Conservation (phyloP, 2,113 vertebrate species). For the Corydoras sp. region DNA sequence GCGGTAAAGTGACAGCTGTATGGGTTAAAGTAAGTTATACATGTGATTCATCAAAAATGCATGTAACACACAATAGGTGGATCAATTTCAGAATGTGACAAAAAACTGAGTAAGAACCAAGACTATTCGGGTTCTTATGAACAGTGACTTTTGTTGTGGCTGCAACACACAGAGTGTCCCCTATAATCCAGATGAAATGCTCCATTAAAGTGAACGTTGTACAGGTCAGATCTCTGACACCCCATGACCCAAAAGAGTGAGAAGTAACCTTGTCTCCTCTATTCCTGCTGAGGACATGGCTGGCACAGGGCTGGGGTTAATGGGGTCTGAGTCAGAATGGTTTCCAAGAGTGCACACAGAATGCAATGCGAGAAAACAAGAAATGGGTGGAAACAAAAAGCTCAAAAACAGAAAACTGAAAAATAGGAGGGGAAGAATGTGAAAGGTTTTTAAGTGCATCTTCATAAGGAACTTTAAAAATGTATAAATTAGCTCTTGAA, state of each 20-base stretch:
- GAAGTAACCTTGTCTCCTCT: slow-evolving; percentile 12
- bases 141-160: slow-evolving; percentile 9
- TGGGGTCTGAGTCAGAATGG: slow-evolving; percentile 29
- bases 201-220: slow-evolving; percentile 20
- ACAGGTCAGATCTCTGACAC: slow-evolving; percentile 11
- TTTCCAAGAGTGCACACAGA: slow-evolving; percentile 1
- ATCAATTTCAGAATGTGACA: too few species aligned
- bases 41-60: too few species aligned
- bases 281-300: background rate
- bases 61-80: too few species aligned
- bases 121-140: background rate
- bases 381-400: background rate
- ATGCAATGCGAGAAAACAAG: background rate
- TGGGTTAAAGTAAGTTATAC: too few species aligned
- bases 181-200: slow-evolving; percentile 16
- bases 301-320: slow-evolving; percentile 27
- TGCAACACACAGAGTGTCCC: slow-evolving; percentile 10
- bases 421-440: background rate
- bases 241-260: slow-evolving; percentile 13
- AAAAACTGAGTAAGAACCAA: background rate
- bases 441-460: background rate
- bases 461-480: background rate
- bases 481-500: too few species aligned
- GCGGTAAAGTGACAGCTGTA: too few species aligned
- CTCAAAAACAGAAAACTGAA: background rate